phyloP scores from a whole-genome alignment of 92 coral and sea anemone species.

The Chrysogorgia sp. region DNA sequence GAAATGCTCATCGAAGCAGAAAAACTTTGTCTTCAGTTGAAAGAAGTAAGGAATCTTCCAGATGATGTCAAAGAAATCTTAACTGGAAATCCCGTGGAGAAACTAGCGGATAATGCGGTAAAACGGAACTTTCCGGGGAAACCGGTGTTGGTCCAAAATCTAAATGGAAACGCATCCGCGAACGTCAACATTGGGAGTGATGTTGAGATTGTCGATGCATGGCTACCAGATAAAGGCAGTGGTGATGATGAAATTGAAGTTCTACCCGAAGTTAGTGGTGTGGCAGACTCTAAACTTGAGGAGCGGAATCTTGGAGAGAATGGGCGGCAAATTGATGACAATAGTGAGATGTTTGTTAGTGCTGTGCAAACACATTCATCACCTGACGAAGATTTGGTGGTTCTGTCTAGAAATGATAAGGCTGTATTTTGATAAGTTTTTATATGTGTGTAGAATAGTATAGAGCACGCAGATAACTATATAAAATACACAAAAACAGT shows the following conservation, averaged over 20 bases:
- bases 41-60: slow-evolving; percentile 73
- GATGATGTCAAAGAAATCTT: slow-evolving; percentile 80
- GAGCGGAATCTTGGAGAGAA: slow-evolving; percentile 31
- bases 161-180: background rate
- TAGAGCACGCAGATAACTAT: slow-evolving; percentile 22
- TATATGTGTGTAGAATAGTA: background rate
- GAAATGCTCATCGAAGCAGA: slow-evolving; percentile 79
- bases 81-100: slow-evolving; percentile 75
- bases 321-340: slow-evolving; percentile 3
- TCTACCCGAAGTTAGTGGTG: background rate
- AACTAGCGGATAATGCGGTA: slow-evolving; percentile 51
- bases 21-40: slow-evolving; percentile 83
- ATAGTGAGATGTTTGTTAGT: slow-evolving; percentile 62
- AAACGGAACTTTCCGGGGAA: slow-evolving; percentile 9
- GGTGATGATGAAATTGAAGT: slow-evolving; percentile 36
- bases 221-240: background rate
- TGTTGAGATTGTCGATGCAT: background rate
- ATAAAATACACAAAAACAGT: no score
- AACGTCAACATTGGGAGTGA: background rate
- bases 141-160: slow-evolving; percentile 24
- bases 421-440: slow-evolving; percentile 65
- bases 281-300: background rate
- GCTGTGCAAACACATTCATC: slow-evolving; percentile 54
- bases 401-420: slow-evolving; percentile 82
- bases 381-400: slow-evolving; percentile 89